These are phyloP conservation scores for Pyrochroa serraticornis DNA, from an alignment of 2,888 invertebrate genomes.

Conservation along the genomic window DNA sequence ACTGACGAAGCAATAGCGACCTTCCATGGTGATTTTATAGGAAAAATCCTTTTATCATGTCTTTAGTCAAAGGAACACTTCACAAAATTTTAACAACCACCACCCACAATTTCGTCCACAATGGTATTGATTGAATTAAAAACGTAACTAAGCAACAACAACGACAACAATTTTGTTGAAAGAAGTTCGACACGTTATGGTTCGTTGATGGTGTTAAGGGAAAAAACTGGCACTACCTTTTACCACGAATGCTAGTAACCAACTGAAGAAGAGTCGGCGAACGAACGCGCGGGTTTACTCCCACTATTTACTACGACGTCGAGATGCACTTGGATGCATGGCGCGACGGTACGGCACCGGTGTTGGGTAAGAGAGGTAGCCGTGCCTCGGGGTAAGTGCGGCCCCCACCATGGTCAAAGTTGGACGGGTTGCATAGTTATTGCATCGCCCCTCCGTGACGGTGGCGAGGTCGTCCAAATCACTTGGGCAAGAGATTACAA, in stretches of 20 bases:
- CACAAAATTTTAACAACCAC: not conserved
- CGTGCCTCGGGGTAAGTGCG: slow-evolving; percentile 19
- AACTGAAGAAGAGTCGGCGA: slow-evolving; percentile 13
- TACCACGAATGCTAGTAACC: not conserved
- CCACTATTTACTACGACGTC: slow-evolving; percentile 6
- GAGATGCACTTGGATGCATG: slow-evolving; percentile 21
- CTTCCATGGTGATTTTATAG: not conserved
- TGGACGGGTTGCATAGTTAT: slow-evolving; percentile 2
- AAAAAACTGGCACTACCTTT: not conserved
- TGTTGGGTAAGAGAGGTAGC: slow-evolving; percentile 23
- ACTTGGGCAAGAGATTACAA: too few relatives aligned
- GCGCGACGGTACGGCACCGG: slow-evolving; percentile 17
- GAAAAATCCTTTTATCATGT: slow-evolving; percentile 15
- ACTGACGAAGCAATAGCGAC: too few relatives aligned
- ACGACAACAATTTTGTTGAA: not conserved
- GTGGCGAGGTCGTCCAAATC: too few relatives aligned
- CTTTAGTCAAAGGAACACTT: not conserved
- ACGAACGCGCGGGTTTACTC: slow-evolving; percentile 10
- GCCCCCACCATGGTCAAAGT: slow-evolving; percentile 1
- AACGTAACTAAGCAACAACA: too few relatives aligned
- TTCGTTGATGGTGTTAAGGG: slow-evolving; percentile 15
- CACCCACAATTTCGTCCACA: slow-evolving; percentile 4
- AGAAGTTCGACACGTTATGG: slow-evolving; percentile 18
- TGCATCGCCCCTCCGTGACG: too few relatives aligned
- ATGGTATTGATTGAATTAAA: slow-evolving; percentile 6